These are phyloP conservation scores for Sebastes jordani DNA, from an alignment of 2,797 vertebrate species.

Conservation along the genomic window DNA sequence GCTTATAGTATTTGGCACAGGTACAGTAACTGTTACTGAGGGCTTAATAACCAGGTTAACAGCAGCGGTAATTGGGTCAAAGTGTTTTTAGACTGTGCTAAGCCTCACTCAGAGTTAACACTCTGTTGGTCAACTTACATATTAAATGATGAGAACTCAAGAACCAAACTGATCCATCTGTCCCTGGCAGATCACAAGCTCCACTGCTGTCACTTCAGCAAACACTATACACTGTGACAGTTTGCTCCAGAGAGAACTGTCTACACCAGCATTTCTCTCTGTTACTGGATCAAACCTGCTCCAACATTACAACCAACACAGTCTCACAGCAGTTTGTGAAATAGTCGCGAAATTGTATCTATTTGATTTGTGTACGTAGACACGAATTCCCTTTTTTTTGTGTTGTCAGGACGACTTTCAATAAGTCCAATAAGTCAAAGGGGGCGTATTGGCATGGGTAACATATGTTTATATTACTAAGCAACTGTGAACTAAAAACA, in stretches of 20 bases:
- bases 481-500: too few species aligned
- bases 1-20: constrained; percentile 24
- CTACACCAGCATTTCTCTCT: neutral
- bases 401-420: too few species aligned
- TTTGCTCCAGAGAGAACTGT: neutral
- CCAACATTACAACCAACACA: neutral
- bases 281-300: neutral
- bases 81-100: neutral
- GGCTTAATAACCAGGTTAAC: constrained; percentile 14
- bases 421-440: too few species aligned
- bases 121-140: neutral
- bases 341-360: too few species aligned
- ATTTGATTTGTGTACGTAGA: too few species aligned
- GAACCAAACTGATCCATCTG: neutral
- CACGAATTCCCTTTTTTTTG: too few species aligned
- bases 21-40: neutral
- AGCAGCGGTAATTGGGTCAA: constrained; percentile 11
- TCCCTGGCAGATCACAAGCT: neutral
- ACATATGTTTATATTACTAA: too few species aligned
- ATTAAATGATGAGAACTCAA: neutral
- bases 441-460: too few species aligned
- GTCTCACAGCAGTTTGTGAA: too few species aligned
- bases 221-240: neutral
- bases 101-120: neutral
- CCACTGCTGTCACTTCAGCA: neutral